Evolutionary conservation across 1,140 invertebrate genomes (phyloP).

Genomic region (Eufriesea mexicana): DNA sequence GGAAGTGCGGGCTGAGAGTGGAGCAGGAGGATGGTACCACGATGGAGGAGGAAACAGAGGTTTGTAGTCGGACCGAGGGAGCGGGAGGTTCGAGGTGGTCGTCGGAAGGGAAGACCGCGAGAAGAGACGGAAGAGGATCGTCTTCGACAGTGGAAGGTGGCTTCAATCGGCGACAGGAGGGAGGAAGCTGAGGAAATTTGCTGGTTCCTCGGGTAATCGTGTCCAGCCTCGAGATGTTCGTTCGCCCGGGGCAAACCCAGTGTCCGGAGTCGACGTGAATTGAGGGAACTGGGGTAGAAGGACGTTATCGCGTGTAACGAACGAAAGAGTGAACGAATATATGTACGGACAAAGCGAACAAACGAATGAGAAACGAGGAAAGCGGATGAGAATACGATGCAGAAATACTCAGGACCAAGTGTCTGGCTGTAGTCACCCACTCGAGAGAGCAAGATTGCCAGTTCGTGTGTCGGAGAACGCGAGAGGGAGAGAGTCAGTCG

Average conservation of each 20-base stretch:
- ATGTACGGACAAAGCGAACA: conserved; percentile 14
- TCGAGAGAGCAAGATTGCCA: conserved; percentile 52
- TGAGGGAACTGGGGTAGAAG: background rate
- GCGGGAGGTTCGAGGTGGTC: no score
- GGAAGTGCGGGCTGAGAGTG: background rate
- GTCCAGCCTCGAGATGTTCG: conserved; percentile 32
- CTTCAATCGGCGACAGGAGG: background rate
- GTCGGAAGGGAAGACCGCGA: no score
- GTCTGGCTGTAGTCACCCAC: conserved; percentile 80
- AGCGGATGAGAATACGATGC: conserved; percentile 64
- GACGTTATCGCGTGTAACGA: conserved; percentile 49
- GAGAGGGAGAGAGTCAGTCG: background rate
- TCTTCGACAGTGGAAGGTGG: background rate
- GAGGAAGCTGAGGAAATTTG: background rate
- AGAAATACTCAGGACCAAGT: conserved; percentile 83
- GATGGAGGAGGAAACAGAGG: background rate
- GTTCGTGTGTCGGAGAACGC: background rate
- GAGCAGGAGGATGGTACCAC: background rate
- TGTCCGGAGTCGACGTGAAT: conserved; percentile 19
- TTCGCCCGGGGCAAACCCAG: conserved; percentile 28
- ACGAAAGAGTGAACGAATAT: conserved; percentile 35
- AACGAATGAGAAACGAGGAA: background rate
- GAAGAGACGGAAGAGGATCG: background rate
- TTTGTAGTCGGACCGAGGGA: background rate
- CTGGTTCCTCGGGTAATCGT: background rate